Evolutionary conservation across 2,113 vertebrate genomes (phyloP).

Genomic region (Ploceus nigricollis): DNA sequence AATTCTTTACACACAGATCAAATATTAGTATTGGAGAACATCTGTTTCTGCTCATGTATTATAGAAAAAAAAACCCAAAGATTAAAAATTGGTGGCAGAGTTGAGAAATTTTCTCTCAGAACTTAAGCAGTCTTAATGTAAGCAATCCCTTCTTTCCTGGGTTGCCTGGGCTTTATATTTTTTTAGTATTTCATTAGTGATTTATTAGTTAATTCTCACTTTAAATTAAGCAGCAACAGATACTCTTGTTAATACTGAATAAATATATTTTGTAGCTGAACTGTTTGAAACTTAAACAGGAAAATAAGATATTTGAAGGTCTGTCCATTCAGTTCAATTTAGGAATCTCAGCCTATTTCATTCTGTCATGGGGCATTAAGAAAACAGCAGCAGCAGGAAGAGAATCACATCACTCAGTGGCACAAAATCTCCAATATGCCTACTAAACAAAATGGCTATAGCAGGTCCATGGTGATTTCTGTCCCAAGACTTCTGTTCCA

Average conservation of each 20-base stretch:
- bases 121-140: background rate
- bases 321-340: background rate
- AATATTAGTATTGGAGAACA: slow-evolving; percentile 6
- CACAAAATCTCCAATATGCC: background rate
- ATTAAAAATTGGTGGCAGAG: background rate
- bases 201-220: background rate
- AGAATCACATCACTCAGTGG: background rate
- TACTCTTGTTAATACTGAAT: background rate
- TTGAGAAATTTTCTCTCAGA: background rate
- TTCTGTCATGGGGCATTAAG: background rate
- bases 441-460: background rate
- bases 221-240: background rate
- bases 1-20: slow-evolving; percentile 31
- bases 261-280: background rate
- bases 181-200: background rate
- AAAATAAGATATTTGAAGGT: background rate
- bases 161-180: background rate
- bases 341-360: background rate
- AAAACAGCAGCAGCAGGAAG: background rate
- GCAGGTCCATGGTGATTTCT: background rate
- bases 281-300: background rate
- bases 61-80: background rate
- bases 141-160: background rate
- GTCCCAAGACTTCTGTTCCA: background rate
- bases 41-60: slow-evolving; percentile 8